These are phyloP conservation scores for Aradophagus sp. DNA, from an alignment of 1,140 invertebrate genomes.

Conservation along the genomic window DNA sequence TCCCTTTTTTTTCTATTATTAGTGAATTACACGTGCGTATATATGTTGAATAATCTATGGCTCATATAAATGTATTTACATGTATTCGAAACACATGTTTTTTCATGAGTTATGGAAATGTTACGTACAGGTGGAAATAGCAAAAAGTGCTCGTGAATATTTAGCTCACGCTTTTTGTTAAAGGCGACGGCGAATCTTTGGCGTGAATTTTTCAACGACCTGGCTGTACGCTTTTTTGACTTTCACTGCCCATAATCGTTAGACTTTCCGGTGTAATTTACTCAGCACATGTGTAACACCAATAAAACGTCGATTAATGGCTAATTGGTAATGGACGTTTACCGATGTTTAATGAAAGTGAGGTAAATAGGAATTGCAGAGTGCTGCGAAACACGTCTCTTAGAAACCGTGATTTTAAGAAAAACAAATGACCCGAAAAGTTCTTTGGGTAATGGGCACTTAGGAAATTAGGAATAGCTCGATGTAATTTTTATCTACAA, in stretches of 20 bases:
- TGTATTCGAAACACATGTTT: conserved; percentile 34
- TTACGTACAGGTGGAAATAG: conserved; percentile 7
- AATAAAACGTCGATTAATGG: too few species aligned
- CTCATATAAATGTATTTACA: conserved; percentile 31
- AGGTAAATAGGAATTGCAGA: too few species aligned
- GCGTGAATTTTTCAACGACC: background rate
- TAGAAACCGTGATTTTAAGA: conserved; percentile 4
- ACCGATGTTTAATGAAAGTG: too few species aligned
- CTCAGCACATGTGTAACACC: too few species aligned
- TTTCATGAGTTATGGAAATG: conserved; percentile 34
- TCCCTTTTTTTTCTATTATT: too few species aligned
- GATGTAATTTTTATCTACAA: conserved; percentile 44
- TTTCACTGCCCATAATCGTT: too few species aligned
- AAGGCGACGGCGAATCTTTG: conserved; percentile 1
- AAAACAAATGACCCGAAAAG: conserved; percentile 25
- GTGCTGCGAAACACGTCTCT: too few species aligned
- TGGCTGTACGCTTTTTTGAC: too few species aligned
- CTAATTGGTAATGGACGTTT: too few species aligned
- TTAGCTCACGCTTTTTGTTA: conserved; percentile 9
- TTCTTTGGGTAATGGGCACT: conserved; percentile 3
- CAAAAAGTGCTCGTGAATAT: conserved; percentile 15
- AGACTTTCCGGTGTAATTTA: too few species aligned
- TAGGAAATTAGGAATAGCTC: conserved; percentile 29
- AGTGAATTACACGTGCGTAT: conserved; percentile 12
- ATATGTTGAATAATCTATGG: conserved; percentile 17